phyloP scores from a whole-genome alignment of 1,140 invertebrate species.

The Gonioctena quinquepunctata region DNA sequence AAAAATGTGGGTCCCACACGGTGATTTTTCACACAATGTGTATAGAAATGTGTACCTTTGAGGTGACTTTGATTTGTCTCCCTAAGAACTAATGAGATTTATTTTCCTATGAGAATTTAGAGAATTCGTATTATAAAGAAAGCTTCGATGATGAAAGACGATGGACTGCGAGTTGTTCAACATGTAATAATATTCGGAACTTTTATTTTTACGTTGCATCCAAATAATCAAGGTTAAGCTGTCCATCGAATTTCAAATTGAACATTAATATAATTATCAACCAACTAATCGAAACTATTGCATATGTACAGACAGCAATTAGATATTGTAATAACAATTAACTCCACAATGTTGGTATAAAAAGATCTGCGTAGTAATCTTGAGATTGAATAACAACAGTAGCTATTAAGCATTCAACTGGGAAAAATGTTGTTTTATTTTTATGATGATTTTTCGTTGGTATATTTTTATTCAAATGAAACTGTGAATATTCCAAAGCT shows the following conservation, averaged over 20 bases:
- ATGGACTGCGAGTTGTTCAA: too few species aligned
- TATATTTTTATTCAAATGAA: too few species aligned
- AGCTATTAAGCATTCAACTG: neutral
- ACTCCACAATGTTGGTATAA: neutral
- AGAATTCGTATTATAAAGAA: too few species aligned
- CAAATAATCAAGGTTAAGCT: too few species aligned
- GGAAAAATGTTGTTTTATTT: neutral
- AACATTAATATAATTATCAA: neutral
- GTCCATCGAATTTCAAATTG: neutral
- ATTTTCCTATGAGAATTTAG: neutral
- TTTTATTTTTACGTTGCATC: too few species aligned
- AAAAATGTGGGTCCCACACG: too few species aligned
- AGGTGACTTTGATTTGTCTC: neutral
- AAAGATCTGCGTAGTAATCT: neutral
- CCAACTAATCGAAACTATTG: neutral
- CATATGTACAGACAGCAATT: neutral
- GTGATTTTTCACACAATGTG: too few species aligned
- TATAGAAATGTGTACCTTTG: neutral
- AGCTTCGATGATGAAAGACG: too few species aligned
- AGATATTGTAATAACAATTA: neutral
- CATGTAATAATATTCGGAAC: too few species aligned
- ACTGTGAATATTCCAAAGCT: too few species aligned
- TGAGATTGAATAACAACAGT: neutral
- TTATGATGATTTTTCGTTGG: neutral
- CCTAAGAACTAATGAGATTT: neutral